phyloP scores from a whole-genome alignment of 2,888 invertebrate genomes.

The Deilephila porcellus region DNA sequence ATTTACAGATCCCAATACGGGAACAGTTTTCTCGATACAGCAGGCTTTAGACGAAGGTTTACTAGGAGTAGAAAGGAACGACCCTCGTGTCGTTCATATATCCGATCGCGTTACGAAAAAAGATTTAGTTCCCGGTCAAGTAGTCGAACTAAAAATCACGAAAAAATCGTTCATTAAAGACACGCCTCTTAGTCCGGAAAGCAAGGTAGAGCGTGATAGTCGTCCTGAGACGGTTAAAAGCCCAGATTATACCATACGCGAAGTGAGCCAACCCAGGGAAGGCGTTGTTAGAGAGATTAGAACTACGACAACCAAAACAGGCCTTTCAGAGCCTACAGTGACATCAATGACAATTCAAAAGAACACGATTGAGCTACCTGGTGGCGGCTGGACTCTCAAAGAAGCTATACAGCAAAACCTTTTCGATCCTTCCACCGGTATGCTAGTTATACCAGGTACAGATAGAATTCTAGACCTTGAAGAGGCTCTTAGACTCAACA shows the following conservation, averaged over 20 bases:
- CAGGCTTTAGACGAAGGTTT: constrained; percentile 91
- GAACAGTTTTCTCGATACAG: constrained; percentile 89
- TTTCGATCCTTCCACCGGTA: constrained; percentile 92
- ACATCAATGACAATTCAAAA: constrained; percentile 84
- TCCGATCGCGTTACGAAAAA: constrained; percentile 71
- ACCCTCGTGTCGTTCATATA: constrained; percentile 70
- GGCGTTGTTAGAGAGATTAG: constrained; percentile 63
- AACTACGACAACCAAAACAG: constrained; percentile 73
- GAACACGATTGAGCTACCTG: constrained; percentile 91
- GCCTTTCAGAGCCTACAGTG: constrained; percentile 77
- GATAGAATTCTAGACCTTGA: constrained; percentile 93
- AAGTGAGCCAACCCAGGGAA: constrained; percentile 57
- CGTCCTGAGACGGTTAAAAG: constrained; percentile 85
- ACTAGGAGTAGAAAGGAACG: constrained; percentile 86
- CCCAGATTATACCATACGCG: constrained; percentile 75
- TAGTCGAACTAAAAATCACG: constrained; percentile 81
- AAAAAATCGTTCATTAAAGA: constrained; percentile 82
- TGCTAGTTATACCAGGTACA: constrained; percentile 94
- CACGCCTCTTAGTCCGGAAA: constrained; percentile 74
- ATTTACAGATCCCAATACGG: constrained; percentile 90
- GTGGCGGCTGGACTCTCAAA: constrained; percentile 92
- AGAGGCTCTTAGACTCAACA: constrained; percentile 93
- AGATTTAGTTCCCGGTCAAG: constrained; percentile 76
- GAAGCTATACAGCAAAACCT: constrained; percentile 93
- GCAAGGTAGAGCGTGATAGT: constrained; percentile 79